Conservation (phyloP, 2,113 vertebrate species). For the Alexandromys fortis region DNA sequence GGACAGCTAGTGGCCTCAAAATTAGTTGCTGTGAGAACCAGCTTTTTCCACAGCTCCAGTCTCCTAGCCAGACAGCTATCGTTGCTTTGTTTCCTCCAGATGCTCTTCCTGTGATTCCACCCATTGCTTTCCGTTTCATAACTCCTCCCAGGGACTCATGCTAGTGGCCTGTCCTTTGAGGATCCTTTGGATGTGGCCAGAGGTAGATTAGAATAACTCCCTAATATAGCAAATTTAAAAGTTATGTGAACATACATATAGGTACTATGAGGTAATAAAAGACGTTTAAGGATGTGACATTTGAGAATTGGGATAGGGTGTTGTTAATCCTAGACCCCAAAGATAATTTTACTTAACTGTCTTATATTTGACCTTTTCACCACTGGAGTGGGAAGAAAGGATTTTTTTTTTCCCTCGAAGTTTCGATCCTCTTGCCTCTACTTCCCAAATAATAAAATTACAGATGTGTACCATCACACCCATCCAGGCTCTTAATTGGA, state of each 20-base stretch:
- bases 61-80: neutral
- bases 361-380: neutral
- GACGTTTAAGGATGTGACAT: neutral
- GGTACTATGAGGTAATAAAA: neutral
- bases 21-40: neutral
- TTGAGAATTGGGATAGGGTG: neutral
- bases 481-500: neutral
- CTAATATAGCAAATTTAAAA: neutral
- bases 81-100: neutral
- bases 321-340: neutral
- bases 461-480: neutral
- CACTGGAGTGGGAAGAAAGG: neutral
- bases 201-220: neutral
- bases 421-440: neutral
- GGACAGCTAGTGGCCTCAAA: neutral
- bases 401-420: neutral
- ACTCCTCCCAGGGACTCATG: neutral
- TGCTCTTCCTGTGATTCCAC: neutral
- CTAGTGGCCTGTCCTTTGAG: neutral
- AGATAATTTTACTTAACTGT: neutral
- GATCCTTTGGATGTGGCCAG: neutral
- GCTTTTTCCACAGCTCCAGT: neutral
- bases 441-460: neutral
- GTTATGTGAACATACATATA: neutral
- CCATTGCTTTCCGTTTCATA: neutral